phyloP scores from a whole-genome alignment of 2,888 invertebrate species.

The Scelioninae gen. 2 region DNA sequence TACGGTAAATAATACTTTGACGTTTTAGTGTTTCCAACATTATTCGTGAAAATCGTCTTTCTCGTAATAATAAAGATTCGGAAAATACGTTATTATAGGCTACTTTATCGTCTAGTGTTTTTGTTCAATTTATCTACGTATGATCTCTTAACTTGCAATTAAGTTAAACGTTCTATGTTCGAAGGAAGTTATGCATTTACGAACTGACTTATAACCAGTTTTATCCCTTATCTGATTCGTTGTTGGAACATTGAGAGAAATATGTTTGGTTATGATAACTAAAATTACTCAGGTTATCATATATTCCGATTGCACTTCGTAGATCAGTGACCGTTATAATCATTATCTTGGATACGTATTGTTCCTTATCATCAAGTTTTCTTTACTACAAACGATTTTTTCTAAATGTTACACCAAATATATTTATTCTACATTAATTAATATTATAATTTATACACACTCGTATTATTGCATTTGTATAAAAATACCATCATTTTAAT shows the following conservation, averaged over 20 bases:
- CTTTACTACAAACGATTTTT: no score
- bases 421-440: no score
- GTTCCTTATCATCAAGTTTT: no score
- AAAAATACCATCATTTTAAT: no score
- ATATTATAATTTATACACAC: no score
- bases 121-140: slow-evolving; percentile 15
- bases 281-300: slow-evolving; percentile 17
- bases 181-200: slow-evolving; percentile 21
- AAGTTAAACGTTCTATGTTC: slow-evolving; percentile 28
- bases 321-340: background rate
- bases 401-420: no score
- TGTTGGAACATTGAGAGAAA: slow-evolving; percentile 21
- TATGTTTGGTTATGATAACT: slow-evolving; percentile 27
- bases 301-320: background rate
- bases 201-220: slow-evolving; percentile 28
- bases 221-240: slow-evolving; percentile 38
- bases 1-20: no score
- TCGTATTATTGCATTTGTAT: no score
- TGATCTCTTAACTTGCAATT: slow-evolving; percentile 26
- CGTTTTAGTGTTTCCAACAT: no score
- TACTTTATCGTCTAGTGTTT: slow-evolving; percentile 14
- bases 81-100: background rate
- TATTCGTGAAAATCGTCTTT: background rate
- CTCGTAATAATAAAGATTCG: background rate
- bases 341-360: slow-evolving; percentile 1